phyloP scores from a whole-genome alignment of 1,140 invertebrate species.

The Gryon sp. region DNA sequence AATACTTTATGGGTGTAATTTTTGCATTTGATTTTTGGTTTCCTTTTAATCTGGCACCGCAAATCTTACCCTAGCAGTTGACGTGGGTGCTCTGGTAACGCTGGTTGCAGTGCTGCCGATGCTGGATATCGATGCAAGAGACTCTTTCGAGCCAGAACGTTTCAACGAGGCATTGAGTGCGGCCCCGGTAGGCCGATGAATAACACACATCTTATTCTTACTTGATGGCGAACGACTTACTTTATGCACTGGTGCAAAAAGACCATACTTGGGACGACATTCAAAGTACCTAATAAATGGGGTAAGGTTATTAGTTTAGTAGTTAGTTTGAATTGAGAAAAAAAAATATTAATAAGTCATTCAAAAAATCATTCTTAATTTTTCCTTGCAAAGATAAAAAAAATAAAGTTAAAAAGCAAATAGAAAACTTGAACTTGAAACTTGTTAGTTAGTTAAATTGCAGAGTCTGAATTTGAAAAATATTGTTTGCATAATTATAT shows the following conservation, averaged over 20 bases:
- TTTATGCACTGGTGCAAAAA: constrained; percentile 95
- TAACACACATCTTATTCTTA: constrained; percentile 82
- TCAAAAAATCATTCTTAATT: too few species aligned
- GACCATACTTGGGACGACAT: constrained; percentile 92
- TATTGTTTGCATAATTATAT: too few species aligned
- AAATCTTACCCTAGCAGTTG: constrained; percentile 85
- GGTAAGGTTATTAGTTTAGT: too few species aligned
- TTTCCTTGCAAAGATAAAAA: too few species aligned
- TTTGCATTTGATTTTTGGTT: too few species aligned
- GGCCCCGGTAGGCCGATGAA: constrained; percentile 82
- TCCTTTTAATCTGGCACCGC: constrained; percentile 71
- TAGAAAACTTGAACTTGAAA: too few species aligned
- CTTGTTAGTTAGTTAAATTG: too few species aligned
- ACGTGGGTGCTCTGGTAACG: constrained; percentile 70
- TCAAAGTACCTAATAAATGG: constrained; percentile 91
- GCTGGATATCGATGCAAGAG: constrained; percentile 88
- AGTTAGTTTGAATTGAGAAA: too few species aligned
- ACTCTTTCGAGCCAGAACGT: constrained; percentile 90
- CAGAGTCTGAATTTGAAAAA: too few species aligned
- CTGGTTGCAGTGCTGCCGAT: constrained; percentile 83
- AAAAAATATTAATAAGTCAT: too few species aligned
- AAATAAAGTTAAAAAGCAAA: too few species aligned
- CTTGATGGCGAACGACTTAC: constrained; percentile 90
- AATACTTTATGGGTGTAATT: constrained; percentile 13
- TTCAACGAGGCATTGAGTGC: constrained; percentile 81